These are phyloP conservation scores for Rotaria socialis DNA, from an alignment of 2,888 invertebrate genomes.

Conservation along the genomic window DNA sequence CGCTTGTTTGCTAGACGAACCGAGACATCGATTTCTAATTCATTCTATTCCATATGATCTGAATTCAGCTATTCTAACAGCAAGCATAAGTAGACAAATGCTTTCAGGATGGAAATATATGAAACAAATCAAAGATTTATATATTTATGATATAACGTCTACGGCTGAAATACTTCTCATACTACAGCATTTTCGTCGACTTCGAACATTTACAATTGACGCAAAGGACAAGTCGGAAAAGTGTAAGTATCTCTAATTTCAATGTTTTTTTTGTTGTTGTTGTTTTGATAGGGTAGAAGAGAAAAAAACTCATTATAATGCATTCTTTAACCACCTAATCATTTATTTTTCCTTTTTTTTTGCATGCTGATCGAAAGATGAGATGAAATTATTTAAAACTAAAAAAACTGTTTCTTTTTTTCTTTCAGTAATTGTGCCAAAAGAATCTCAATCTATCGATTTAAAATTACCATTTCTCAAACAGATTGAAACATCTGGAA, in stretches of 20 bases:
- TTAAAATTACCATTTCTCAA: neutral
- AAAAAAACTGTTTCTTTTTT: neutral
- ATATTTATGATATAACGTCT: neutral
- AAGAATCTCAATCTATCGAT: neutral
- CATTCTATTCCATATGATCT: neutral
- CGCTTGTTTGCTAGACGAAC: neutral
- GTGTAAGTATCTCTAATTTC: neutral
- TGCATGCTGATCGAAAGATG: no score
- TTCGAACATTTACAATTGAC: neutral
- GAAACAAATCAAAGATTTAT: neutral
- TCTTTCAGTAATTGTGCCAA: neutral
- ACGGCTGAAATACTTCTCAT: neutral
- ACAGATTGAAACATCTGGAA: slow-evolving; percentile 3
- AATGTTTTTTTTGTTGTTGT: no score
- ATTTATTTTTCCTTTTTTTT: no score
- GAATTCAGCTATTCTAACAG: neutral
- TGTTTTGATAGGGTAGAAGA: no score
- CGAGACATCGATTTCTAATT: neutral
- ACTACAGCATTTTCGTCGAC: neutral
- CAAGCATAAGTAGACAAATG: neutral
- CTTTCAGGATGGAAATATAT: neutral
- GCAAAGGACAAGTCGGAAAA: neutral
- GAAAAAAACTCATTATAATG: no score
- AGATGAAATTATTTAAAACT: no score
- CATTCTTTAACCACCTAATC: no score